These are phyloP conservation scores for Aplysia californica DNA, from an alignment of 1,140 invertebrate genomes.

Conservation along the genomic window DNA sequence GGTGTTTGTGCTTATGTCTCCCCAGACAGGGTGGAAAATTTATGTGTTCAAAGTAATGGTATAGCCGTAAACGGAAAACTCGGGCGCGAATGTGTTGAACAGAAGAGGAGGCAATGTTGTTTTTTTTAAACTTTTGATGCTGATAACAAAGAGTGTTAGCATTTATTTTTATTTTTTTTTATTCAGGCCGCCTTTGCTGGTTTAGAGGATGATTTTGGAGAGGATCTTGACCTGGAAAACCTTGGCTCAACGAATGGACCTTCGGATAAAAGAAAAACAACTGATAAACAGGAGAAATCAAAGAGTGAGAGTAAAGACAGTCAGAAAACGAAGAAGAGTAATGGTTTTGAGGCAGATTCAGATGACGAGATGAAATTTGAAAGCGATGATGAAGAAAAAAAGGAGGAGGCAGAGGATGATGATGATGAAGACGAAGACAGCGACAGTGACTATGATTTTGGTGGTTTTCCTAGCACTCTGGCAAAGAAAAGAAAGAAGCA, in stretches of 20 bases:
- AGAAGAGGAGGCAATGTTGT: no score
- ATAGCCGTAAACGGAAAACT: no score
- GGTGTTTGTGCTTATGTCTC: no score
- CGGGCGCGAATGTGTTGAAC: no score
- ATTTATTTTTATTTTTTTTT: no score
- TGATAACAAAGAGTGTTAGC: no score
- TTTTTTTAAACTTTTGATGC: no score
- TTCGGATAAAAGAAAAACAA: no score
- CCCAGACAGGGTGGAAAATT: no score
- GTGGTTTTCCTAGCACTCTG: neutral
- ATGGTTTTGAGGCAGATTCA: neutral
- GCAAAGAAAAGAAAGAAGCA: slow-evolving; percentile 47
- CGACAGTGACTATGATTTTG: slow-evolving; percentile 36
- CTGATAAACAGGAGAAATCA: slow-evolving; percentile 8
- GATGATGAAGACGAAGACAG: slow-evolving; percentile 39
- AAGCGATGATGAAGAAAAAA: slow-evolving; percentile 67
- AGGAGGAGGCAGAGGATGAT: slow-evolving; percentile 12
- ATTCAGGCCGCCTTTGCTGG: slow-evolving; percentile 87
- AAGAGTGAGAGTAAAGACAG: slow-evolving; percentile 8
- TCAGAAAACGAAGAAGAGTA: neutral
- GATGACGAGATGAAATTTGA: slow-evolving; percentile 47
- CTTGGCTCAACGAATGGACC: no score
- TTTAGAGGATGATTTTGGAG: slow-evolving; percentile 86
- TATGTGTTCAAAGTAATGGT: no score
- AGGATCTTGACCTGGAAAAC: slow-evolving; percentile 89